phyloP scores from a whole-genome alignment of 2,797 vertebrate genomes.

The Microctenopoma steveboyesi region DNA sequence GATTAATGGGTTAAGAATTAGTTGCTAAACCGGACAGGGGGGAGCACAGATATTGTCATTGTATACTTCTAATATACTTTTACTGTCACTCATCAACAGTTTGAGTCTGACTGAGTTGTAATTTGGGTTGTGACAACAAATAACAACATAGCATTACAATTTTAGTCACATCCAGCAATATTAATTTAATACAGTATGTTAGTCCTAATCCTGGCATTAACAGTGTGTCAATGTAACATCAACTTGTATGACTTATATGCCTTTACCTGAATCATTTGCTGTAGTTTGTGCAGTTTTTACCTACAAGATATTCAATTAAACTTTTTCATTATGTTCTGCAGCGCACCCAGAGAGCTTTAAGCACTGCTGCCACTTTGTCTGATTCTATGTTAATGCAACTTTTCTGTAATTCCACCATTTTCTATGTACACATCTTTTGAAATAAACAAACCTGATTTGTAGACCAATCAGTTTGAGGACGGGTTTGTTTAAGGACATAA shows the following conservation, averaged over 20 bases:
- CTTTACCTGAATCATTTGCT: too few relatives aligned
- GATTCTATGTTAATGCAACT: constrained; percentile 2
- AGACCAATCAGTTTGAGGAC: constrained; percentile 52
- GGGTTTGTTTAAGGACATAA: constrained; percentile 55
- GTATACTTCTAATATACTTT: background rate
- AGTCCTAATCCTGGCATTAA: background rate
- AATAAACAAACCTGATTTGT: constrained; percentile 22
- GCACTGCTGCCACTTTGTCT: constrained; percentile 1
- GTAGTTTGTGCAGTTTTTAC: background rate
- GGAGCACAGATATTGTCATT: background rate
- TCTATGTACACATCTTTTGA: constrained; percentile 21
- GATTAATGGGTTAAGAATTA: constrained; percentile 35
- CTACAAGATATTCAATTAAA: background rate
- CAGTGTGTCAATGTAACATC: too few relatives aligned
- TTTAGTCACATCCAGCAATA: background rate
- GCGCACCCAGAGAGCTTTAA: constrained; percentile 1
- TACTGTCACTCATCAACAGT: background rate
- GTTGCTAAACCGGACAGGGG: constrained; percentile 1
- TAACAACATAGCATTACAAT: background rate
- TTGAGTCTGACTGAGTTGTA: background rate
- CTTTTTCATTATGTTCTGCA: background rate
- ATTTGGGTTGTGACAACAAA: background rate
- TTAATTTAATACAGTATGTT: background rate
- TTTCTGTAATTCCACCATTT: background rate
- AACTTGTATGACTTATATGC: too few relatives aligned